phyloP scores from a whole-genome alignment of 2,888 invertebrate genomes.

The Fragum fragum region DNA sequence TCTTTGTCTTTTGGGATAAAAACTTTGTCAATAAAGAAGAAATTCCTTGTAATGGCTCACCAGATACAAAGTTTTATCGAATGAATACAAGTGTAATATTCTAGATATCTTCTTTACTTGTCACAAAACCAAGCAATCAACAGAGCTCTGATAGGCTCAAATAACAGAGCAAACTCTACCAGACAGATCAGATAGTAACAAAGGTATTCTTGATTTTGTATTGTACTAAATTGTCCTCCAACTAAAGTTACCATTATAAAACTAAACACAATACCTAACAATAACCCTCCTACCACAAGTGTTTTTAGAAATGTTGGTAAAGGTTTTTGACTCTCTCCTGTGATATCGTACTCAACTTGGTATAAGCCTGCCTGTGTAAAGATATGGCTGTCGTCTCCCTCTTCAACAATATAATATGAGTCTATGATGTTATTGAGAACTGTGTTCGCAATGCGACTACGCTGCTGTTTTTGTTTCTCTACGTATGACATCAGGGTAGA shows the following conservation, averaged over 20 bases:
- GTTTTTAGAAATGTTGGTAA: slow-evolving; percentile 47
- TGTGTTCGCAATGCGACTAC: slow-evolving; percentile 20
- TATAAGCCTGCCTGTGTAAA: slow-evolving; percentile 57
- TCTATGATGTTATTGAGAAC: slow-evolving; percentile 49
- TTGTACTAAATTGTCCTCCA: slow-evolving; percentile 53
- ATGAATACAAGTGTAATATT: no score
- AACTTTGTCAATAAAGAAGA: no score
- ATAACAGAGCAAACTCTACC: slow-evolving; percentile 36
- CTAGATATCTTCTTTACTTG: no score
- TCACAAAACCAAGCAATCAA: slow-evolving; percentile 33
- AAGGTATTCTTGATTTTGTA: slow-evolving; percentile 58
- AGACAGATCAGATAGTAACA: slow-evolving; percentile 52
- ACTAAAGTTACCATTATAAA: slow-evolving; percentile 41
- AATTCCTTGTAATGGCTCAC: no score
- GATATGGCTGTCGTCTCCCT: slow-evolving; percentile 52
- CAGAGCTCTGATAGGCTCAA: slow-evolving; percentile 54
- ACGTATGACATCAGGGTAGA: slow-evolving; percentile 42
- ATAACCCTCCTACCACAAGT: slow-evolving; percentile 16
- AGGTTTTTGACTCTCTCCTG: slow-evolving; percentile 38
- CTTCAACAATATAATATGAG: slow-evolving; percentile 44
- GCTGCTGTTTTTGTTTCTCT: slow-evolving; percentile 28
- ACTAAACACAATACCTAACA: slow-evolving; percentile 39
- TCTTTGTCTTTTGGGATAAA: no score
- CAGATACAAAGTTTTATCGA: no score
- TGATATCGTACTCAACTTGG: slow-evolving; percentile 61